Evolutionary conservation across 2,888 invertebrate genomes (phyloP), one percentile per base, ranked within the genome.

Genomic region (Anthophora plumipes): DNA sequence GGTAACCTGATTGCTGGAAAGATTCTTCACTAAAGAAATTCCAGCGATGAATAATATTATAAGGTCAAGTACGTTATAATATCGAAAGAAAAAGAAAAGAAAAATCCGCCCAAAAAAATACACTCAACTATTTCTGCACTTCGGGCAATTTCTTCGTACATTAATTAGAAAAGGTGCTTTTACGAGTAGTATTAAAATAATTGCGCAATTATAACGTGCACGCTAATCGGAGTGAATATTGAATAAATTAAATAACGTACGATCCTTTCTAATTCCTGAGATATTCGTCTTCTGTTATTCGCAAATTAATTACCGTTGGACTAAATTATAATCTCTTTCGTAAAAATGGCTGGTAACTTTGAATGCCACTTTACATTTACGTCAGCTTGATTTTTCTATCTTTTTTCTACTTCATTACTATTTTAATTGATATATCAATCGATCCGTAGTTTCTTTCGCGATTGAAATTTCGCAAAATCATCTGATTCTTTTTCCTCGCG

Each of bases 1-100:
- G 7, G 55, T 75, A 55, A 77, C 67, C 60, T 11, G n/a, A 67
- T 67, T 61, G 67, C 41, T 1, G 37, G n/a, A 5, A n/a, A 39
- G 8, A 68, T 63, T 43, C 41, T 50, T n/a, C n/a, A n/a, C 12
- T 20, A 1, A 20, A 63, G 50, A 25, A 59, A 69, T 78, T 50
- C 7, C 14, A 1, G 2, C 17, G 11, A 54, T 12, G 12, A 39
- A 14, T 14, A 14, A 11, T 7, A 20, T 9, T 60, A 12, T 14
- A 20, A 43, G 41, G 4, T 5, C 14, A 37, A 37, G 6, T 57
- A n/a, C 17, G 37, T 14, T 37, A 3, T 2, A 6, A n/a, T 20
- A 11, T 17, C 0, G 37, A 9, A 37, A 57, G n/a, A n/a, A n/a
- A n/a, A n/a, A n/a, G n/a, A n/a, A n/a, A n/a, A n/a, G n/a, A n/a